Percentiles rank a stretch among this genome's conserved stretches.
Conservation (phyloP, 2,888 invertebrate genomes). For the Hypselothyrea guttata region DNA sequence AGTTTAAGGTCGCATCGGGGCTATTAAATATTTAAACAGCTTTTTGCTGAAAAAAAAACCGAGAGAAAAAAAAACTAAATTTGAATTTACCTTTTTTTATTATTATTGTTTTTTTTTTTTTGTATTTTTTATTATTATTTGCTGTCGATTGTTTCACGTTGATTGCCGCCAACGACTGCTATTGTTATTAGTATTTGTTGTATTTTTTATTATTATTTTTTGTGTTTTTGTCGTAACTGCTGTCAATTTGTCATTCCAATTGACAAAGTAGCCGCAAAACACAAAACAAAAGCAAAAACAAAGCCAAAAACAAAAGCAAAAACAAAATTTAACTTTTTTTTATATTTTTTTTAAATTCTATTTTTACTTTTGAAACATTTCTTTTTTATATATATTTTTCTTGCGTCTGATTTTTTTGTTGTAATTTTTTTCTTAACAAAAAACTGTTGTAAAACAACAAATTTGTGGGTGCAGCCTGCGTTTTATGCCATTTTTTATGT, state of each 20-base stretch:
- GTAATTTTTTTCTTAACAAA: slow-evolving; percentile 22
- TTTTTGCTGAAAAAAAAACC: slow-evolving; percentile 35
- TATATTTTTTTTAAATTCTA: slow-evolving; percentile 10
- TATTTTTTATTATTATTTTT: slow-evolving; percentile 24
- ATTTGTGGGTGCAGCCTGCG: slow-evolving; percentile 23
- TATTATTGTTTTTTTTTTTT: slow-evolving; percentile 25
- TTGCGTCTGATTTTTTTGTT: slow-evolving; percentile 34
- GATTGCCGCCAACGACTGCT: slow-evolving; percentile 50
- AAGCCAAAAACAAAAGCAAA: slow-evolving; percentile 10
- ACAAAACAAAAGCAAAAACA: slow-evolving; percentile 16
- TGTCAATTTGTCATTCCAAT: slow-evolving; percentile 57
- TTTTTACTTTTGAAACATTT: slow-evolving; percentile 7
- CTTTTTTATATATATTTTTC: slow-evolving; percentile 5
- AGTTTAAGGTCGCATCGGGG: slow-evolving; percentile 58
- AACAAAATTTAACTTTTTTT: not conserved
- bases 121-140: slow-evolving; percentile 21
- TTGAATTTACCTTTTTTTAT: slow-evolving; percentile 60
- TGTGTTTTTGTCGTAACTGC: slow-evolving; percentile 36
- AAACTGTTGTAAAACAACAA: slow-evolving; percentile 23
- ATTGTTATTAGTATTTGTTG: slow-evolving; percentile 32
- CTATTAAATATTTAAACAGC: slow-evolving; percentile 69
- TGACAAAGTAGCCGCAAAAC: slow-evolving; percentile 39
- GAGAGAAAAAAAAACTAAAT: slow-evolving; percentile 29
- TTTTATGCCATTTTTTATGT: slow-evolving; percentile 17
- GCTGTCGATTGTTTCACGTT: slow-evolving; percentile 43